Percentiles rank a stretch among this genome's conserved stretches.
These are phyloP conservation scores for Catonia carolina DNA, from an alignment of 2,888 invertebrate genomes.

Conservation along the genomic window DNA sequence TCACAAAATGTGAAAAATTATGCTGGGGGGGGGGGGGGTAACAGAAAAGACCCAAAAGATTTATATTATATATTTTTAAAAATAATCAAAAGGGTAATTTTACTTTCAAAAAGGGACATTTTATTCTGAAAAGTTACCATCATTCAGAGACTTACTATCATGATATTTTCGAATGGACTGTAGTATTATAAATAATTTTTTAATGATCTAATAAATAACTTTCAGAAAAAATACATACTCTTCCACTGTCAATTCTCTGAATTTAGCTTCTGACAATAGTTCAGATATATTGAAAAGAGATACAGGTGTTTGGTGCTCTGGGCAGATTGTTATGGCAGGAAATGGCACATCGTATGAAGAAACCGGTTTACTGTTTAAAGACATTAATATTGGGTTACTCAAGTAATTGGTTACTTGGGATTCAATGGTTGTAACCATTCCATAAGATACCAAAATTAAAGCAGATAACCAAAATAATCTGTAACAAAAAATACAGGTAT, in stretches of 20 bases:
- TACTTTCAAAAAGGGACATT: too few relatives aligned
- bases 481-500: not conserved
- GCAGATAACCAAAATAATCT: slow-evolving; percentile 2
- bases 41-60: too few relatives aligned
- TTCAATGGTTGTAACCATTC: not conserved
- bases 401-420: not conserved
- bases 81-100: too few relatives aligned
- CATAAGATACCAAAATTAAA: not conserved
- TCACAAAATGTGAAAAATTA: too few relatives aligned
- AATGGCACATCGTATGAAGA: not conserved
- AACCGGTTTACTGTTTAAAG: not conserved
- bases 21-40: too few relatives aligned
- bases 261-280: not conserved
- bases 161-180: too few relatives aligned
- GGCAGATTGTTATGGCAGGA: not conserved
- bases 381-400: not conserved
- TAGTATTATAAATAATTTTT: too few relatives aligned
- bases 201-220: too few relatives aligned
- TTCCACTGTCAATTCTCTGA: not conserved
- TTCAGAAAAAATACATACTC: not conserved
- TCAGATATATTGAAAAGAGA: not conserved
- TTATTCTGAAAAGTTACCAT: too few relatives aligned
- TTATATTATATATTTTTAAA: too few relatives aligned
- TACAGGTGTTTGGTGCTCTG: not conserved
- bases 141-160: too few relatives aligned